Evolutionary conservation across 2,888 invertebrate genomes (phyloP), one percentile per base, ranked within the genome.

Genomic region (Stenoptilia bipunctidactyla): DNA sequence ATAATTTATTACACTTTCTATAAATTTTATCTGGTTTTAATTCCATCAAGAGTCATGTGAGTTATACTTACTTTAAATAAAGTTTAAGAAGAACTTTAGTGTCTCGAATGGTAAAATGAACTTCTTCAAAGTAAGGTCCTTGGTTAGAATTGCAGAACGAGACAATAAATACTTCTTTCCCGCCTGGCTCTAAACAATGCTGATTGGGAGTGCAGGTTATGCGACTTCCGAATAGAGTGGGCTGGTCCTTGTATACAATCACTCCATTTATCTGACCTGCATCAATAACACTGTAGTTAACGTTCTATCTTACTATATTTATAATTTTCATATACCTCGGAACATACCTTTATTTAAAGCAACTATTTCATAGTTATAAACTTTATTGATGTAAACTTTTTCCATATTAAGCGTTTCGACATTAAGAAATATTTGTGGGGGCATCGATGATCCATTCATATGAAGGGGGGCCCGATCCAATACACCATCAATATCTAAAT

Each of bases 231-330:
- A 89, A 90, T 40, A 87, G 66, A 1, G 85, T 59, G 1, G 66
- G 56, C 15, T 67, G 67, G 14, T 75, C 62, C 48, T 71, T 71
- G 51, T 86, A 86, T 5, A 66, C 53, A 34, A 90, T 64, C 0
- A 82, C 80, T 1, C 87, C 90, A 42, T 87, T 84, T 46, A 90
- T 88, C 47, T 86, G 80, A 6, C 89, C 89, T 83, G n/a, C n/a
- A n/a, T n/a, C n/a, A n/a, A n/a, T n/a, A n/a, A n/a, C n/a, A n/a
- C n/a, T n/a, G n/a, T n/a, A n/a, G n/a, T n/a, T n/a, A n/a, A n/a
- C n/a, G n/a, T n/a, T n/a, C n/a, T n/a, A n/a, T n/a, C n/a, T n/a
- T n/a, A n/a, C n/a, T n/a, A n/a, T n/a, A n/a, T n/a, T n/a, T n/a
- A n/a, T n/a, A n/a, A n/a, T n/a, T n/a, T n/a, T n/a, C n/a, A n/a